Percentiles rank a stretch among this genome's conserved stretches.
These are phyloP conservation scores for Lethocerus indicus DNA, from an alignment of 1,140 invertebrate genomes.

Conservation along the genomic window DNA sequence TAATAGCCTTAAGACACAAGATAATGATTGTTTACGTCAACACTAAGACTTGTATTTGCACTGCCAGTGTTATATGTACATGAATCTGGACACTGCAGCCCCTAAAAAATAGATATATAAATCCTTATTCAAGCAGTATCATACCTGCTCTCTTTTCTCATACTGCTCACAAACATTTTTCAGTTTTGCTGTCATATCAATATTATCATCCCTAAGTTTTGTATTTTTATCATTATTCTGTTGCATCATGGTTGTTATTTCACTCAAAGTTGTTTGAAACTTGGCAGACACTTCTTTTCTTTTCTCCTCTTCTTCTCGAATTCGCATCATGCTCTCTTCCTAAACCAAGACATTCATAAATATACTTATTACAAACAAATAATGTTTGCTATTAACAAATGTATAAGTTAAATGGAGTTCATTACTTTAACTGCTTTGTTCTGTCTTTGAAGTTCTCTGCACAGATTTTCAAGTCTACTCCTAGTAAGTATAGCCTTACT, in stretches of 20 bases:
- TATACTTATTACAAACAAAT: no score
- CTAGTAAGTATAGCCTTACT: constrained; percentile 66
- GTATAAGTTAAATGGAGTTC: no score
- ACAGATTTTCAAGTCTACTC: constrained; percentile 69
- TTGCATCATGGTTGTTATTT: constrained; percentile 64
- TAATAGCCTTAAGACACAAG: no score
- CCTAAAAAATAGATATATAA: no score
- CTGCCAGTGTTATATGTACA: no score
- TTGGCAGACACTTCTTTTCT: constrained; percentile 71
- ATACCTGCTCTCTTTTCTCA: constrained; percentile 54
- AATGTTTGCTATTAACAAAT: no score
- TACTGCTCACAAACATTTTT: constrained; percentile 68
- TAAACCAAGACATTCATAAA: constrained; percentile 22
- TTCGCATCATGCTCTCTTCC: constrained; percentile 64
- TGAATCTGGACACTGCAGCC: no score
- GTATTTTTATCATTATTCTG: constrained; percentile 79
- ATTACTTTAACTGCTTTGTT: constrained; percentile 71
- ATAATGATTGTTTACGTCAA: no score
- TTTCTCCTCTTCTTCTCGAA: constrained; percentile 74
- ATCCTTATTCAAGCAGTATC: no score
- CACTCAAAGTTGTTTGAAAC: constrained; percentile 69
- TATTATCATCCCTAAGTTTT: constrained; percentile 71
- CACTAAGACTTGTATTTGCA: no score
- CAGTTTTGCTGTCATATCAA: constrained; percentile 68
- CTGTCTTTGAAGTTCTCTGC: constrained; percentile 76